These are phyloP conservation scores for Homarus gammarus DNA, from an alignment of 2,888 invertebrate genomes.

Conservation along the genomic window DNA sequence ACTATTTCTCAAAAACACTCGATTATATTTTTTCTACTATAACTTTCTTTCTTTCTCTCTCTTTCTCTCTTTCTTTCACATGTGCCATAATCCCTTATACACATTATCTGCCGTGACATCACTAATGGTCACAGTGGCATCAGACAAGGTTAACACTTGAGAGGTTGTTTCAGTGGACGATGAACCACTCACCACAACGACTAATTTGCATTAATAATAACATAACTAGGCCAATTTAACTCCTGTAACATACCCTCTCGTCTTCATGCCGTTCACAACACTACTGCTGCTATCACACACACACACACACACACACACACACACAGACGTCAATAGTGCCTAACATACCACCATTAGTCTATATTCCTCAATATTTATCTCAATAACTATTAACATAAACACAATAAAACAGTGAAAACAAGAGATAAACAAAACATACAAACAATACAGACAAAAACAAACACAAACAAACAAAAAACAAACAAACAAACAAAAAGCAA, in stretches of 20 bases:
- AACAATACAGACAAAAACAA: not conserved
- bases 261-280: not conserved
- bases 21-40: too few species aligned
- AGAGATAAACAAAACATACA: too few species aligned
- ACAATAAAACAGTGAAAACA: not conserved
- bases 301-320: slow-evolving; percentile 24
- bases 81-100: too few species aligned
- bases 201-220: slow-evolving; percentile 24
- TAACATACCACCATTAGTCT: not conserved
- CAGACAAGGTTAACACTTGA: too few species aligned
- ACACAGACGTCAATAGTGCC: not conserved
- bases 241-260: not conserved
- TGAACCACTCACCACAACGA: not conserved
- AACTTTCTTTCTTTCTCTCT: too few species aligned
- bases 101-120: too few species aligned
- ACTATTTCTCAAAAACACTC: too few species aligned
- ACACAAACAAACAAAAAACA: not conserved
- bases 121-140: too few species aligned
- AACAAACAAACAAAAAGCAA: slow-evolving; percentile 8
- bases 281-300: not conserved
- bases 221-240: slow-evolving; percentile 21
- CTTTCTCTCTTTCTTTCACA: too few species aligned
- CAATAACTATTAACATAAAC: too few species aligned
- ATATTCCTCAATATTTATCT: not conserved
- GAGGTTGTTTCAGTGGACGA: too few species aligned